Percentiles rank a stretch among this genome's conserved stretches.
These are phyloP conservation scores for Cnemophilus loriae DNA, from an alignment of 2,113 vertebrate genomes.

Conservation along the genomic window DNA sequence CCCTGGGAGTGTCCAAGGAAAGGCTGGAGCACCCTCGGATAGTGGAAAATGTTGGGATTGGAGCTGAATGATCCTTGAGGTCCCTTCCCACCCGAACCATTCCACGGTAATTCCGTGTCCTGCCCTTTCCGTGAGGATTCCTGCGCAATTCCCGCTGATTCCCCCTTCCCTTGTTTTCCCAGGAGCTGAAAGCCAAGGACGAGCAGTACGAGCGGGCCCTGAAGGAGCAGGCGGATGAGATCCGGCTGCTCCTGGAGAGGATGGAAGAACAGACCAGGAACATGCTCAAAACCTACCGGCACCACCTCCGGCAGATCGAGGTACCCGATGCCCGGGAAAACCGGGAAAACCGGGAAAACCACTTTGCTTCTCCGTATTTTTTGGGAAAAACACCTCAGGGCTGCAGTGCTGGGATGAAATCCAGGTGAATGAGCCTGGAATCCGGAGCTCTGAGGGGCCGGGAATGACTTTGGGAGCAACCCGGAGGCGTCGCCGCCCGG, in stretches of 20 bases:
- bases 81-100: neutral
- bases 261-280: neutral
- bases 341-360: neutral
- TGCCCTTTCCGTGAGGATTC: neutral
- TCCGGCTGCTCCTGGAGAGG: neutral
- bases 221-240: neutral
- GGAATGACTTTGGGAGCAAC: neutral
- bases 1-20: accelerated
- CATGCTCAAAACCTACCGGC: neutral
- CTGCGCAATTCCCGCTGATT: accelerated
- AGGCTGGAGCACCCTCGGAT: neutral
- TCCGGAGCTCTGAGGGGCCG: neutral
- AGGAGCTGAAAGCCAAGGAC: neutral
- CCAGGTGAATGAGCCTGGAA: neutral
- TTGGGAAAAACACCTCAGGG: neutral
- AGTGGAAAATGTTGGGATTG: accelerated
- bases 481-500: accelerated
- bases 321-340: neutral
- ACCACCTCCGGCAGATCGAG: neutral
- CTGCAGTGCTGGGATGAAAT: neutral
- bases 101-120: accelerated
- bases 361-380: accelerated
- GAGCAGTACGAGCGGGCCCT: neutral
- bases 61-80: no score
- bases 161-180: accelerated